These are phyloP conservation scores for Triplophysa bombifrons DNA, from an alignment of 2,797 vertebrate genomes.

Conservation along the genomic window DNA sequence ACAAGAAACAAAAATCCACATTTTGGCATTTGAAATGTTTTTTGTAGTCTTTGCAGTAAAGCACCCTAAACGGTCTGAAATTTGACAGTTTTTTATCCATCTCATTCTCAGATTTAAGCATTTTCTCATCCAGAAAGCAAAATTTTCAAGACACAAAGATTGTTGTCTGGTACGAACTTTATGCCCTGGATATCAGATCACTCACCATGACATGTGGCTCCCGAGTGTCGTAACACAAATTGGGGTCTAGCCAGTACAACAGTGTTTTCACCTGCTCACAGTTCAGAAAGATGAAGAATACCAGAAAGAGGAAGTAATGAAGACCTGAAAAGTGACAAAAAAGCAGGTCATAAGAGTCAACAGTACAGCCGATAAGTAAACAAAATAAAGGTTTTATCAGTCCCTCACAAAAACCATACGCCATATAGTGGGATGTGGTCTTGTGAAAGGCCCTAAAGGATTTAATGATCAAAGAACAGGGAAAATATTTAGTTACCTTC, in stretches of 20 bases:
- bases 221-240: constrained; percentile 89
- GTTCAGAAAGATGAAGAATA: constrained; percentile 93
- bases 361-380: neutral
- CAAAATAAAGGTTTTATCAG: constrained; percentile 5
- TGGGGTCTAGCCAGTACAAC: constrained; percentile 95
- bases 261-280: constrained; percentile 91
- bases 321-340: constrained; percentile 76
- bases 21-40: neutral
- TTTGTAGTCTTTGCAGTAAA: neutral
- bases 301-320: constrained; percentile 95
- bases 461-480: neutral
- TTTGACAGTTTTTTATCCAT: neutral
- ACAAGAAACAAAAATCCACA: neutral
- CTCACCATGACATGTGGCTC: constrained; percentile 94
- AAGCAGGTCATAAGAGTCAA: constrained; percentile 6
- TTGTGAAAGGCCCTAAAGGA: constrained; percentile 85
- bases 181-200: neutral
- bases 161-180: neutral
- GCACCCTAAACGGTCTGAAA: neutral
- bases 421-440: constrained; percentile 92
- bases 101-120: no score
- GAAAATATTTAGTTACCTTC: neutral
- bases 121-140: neutral
- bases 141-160: neutral
- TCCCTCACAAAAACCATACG: constrained; percentile 92